Evolutionary conservation across 2,888 invertebrate species (phyloP), one percentile per base, ranked within the genome.

Genomic region (Ectemnius cavifrons): DNA sequence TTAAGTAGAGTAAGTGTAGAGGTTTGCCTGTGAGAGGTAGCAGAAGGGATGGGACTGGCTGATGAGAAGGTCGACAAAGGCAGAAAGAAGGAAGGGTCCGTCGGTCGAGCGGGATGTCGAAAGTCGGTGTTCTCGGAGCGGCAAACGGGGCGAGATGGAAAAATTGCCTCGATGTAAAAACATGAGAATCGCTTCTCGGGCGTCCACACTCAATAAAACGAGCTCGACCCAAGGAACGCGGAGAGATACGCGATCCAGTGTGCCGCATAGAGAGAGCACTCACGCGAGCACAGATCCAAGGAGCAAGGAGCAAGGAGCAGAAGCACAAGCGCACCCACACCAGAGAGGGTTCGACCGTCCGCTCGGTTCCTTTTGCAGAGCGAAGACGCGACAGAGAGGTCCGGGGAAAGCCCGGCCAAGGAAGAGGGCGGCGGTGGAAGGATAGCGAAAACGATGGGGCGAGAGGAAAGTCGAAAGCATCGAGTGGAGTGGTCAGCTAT

Each of bases 121-220:
- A 82, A 83, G 84, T 85, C 83, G 86, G 82, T 85, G 87, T 85
- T 85, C 87, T 74, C 57, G 71, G 76, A 85, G 37, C 37, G 80
- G 85, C 88, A 90, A 77, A 87, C 89, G 88, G 86, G 87, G 89
- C 90, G 88, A 88, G 85, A 89, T 90, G 86, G 89, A 89, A 89
- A 90, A 90, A 90, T 90, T 90, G 90, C 90, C 89, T 88, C 89
- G 88, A 91, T 91, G 91, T 91, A 91, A 90, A 91, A 91, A 91
- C 91, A 91, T 91, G 90, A 91, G 91, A 86, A 89, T 87, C 87
- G 85, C 81, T 86, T 86, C 86, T 85, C 85, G 83, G 83, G 81
- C 86, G 85, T 87, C 85, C 85, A 84, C 87, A 88, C 89, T 89
- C 90, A 84, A 90, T 90, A 88, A 89, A 90, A 89, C 86, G 88